Evolutionary conservation across 2,797 vertebrate genomes (phyloP).

Genomic region (Calcarius lapponicus): DNA sequence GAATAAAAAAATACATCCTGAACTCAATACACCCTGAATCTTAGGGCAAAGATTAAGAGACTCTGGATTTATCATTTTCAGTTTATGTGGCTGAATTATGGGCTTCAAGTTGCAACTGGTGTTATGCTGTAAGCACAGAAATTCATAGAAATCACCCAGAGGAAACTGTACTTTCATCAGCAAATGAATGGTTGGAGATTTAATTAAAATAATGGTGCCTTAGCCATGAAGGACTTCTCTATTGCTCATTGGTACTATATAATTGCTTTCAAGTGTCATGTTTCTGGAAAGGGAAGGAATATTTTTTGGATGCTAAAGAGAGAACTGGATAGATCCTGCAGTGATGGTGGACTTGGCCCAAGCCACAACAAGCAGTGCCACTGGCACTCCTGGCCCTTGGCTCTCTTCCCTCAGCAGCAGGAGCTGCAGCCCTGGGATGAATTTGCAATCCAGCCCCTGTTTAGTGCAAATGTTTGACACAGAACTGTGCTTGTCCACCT

Average conservation of each 20-base stretch:
- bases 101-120: background rate
- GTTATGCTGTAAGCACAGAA: background rate
- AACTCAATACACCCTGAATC: background rate
- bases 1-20: background rate
- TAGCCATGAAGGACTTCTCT: background rate
- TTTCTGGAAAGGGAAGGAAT: background rate
- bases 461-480: background rate
- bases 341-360: background rate
- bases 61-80: conserved; percentile 13
- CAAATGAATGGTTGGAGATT: background rate
- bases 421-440: background rate
- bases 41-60: conserved; percentile 13
- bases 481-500: background rate
- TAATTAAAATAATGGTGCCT: background rate
- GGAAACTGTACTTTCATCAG: background rate
- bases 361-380: background rate
- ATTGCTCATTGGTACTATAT: background rate
- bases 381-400: background rate
- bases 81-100: background rate
- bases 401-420: background rate
- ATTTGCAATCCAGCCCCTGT: background rate
- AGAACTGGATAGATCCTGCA: background rate
- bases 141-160: background rate
- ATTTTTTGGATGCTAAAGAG: background rate
- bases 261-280: background rate